Conservation (phyloP, 1,140 invertebrate genomes). For the Drosophila truncata region DNA sequence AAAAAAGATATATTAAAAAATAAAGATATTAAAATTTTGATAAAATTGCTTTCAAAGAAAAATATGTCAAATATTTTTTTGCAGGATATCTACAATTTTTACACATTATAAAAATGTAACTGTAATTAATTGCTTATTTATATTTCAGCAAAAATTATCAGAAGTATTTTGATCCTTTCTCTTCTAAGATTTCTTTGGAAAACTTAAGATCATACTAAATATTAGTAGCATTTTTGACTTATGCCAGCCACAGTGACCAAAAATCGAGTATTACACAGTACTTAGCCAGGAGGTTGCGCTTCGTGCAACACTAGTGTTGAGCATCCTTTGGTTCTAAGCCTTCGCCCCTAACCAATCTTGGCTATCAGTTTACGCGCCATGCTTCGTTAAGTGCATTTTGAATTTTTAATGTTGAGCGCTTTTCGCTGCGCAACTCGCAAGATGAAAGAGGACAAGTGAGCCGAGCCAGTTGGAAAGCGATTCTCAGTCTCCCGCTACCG, state of each 20-base stretch:
- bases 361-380: conserved; percentile 82
- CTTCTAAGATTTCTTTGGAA: not conserved
- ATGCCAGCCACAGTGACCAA: conserved; percentile 5
- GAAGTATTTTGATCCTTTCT: no score
- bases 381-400: conserved; percentile 83
- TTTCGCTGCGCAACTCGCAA: conserved; percentile 27
- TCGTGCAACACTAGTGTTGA: conserved; percentile 36
- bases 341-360: conserved; percentile 34
- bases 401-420: conserved; percentile 76
- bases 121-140: no score
- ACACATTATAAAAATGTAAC: not conserved
- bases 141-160: no score
- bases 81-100: not conserved
- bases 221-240: not conserved
- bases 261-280: conserved; percentile 13
- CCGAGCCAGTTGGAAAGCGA: conserved; percentile 20
- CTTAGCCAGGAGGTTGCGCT: conserved; percentile 10
- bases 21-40: conserved; percentile 65
- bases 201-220: not conserved
- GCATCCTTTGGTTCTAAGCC: conserved; percentile 2
- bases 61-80: conserved; percentile 60
- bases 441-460: conserved; percentile 18
- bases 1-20: conserved; percentile 15
- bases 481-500: conserved; percentile 2
- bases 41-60: conserved; percentile 66